These are phyloP conservation scores for Drosophila littoralis DNA, from an alignment of 1,140 invertebrate species.

Conservation along the genomic window DNA sequence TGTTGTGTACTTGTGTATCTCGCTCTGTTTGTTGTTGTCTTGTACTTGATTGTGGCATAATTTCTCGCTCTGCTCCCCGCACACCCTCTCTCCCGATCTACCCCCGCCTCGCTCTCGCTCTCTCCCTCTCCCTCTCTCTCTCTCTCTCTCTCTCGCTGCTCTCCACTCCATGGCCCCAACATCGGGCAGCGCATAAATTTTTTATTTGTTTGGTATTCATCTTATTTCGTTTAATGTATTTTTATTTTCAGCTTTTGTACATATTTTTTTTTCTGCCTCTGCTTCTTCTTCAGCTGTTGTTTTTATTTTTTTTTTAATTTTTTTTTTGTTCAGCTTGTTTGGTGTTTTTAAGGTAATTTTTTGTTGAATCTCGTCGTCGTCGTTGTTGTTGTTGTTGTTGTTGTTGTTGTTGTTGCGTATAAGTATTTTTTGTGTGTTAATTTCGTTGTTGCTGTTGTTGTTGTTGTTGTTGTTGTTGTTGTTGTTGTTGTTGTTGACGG, in stretches of 20 bases:
- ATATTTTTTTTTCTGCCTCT: constrained; percentile 39
- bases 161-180: constrained; percentile 2
- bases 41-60: constrained; percentile 81
- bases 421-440: constrained; percentile 76
- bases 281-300: constrained; percentile 30
- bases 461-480: constrained; percentile 56
- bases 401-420: constrained; percentile 61
- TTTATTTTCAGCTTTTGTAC: constrained; percentile 73
- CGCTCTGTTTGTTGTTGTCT: constrained; percentile 58
- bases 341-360: constrained; percentile 82
- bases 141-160: constrained; percentile 7
- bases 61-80: constrained; percentile 57
- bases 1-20: constrained; percentile 35
- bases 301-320: constrained; percentile 28
- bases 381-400: too few species aligned
- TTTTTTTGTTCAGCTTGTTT: constrained; percentile 70
- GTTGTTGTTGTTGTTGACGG: constrained; percentile 70
- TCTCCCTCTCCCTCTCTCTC: background rate
- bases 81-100: background rate
- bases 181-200: constrained; percentile 69
- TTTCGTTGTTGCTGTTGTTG: constrained; percentile 47
- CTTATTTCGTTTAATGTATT: constrained; percentile 82
- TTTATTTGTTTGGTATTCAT: constrained; percentile 83
- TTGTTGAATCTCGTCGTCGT: constrained; percentile 28
- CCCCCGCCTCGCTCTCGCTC: background rate